Percentiles rank a stretch among this genome's conserved stretches.
These are phyloP conservation scores for Polydrusus cervinus DNA, from an alignment of 2,888 invertebrate species.

Conservation along the genomic window DNA sequence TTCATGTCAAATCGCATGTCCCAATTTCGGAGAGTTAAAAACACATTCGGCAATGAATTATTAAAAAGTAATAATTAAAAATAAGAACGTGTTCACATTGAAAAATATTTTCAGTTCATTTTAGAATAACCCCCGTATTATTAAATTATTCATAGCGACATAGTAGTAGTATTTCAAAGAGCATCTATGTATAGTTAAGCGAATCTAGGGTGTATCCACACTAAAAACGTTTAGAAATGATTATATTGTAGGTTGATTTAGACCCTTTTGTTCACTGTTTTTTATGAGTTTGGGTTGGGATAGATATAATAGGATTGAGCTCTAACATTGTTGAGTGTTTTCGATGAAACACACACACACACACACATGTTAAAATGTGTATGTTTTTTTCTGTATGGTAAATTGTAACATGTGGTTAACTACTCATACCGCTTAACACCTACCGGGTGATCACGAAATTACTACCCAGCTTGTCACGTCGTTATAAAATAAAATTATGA, in stretches of 20 bases:
- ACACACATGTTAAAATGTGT: slow-evolving; percentile 41
- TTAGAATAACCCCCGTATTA: background rate
- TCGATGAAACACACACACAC: slow-evolving; percentile 34
- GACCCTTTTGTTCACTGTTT: slow-evolving; percentile 40
- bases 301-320: slow-evolving; percentile 42
- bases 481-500: no score
- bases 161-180: background rate
- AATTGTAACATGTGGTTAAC: slow-evolving; percentile 38
- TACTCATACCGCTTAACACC: background rate
- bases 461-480: no score
- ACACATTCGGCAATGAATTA: no score
- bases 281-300: slow-evolving; percentile 44
- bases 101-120: background rate
- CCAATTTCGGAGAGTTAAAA: no score
- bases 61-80: no score
- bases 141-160: slow-evolving; percentile 6
- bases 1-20: no score
- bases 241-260: slow-evolving; percentile 43
- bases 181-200: slow-evolving; percentile 14
- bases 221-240: slow-evolving; percentile 26
- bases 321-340: slow-evolving; percentile 38
- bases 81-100: no score
- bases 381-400: slow-evolving; percentile 4
- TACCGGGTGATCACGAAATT: no score
- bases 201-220: slow-evolving; percentile 30